Evolutionary conservation across 2,888 invertebrate genomes (phyloP), one percentile per base, ranked within the genome.

Genomic region (Pterostichus madidus): DNA sequence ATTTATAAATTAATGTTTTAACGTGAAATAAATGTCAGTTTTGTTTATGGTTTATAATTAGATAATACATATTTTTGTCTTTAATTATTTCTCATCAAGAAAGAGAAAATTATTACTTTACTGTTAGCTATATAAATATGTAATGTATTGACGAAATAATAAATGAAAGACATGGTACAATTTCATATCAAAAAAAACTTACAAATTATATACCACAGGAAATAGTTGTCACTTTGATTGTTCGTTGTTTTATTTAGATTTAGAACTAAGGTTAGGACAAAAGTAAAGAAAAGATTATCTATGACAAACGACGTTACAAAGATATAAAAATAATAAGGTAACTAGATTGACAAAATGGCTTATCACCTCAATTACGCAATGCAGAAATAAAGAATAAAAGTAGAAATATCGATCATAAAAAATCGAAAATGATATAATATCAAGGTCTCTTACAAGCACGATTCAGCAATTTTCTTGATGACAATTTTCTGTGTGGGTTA

Each of bases 101-200:
- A 49, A 49, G 10, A 49, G 39, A 49, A 49, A 49, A n/a, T 49
- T 13, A n/a, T 49, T 11, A 49, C 49, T 49, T 49, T 49, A 11
- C 13, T 49, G 49, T 11, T 49, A 49, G 8, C 2, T 49, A n/a
- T 5, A 49, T 49, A 49, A 49, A 49, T 49, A 49, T 49, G 2
- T 13, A 49, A 49, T 11, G 11, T 49, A 49, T 49, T n/a, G 49
- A 49, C 49, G 49, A 49, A 49, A 49, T 49, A 49, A 49, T 49
- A 49, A 13, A 49, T 49, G 49, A 49, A 49, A n/a, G 49, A 49
- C 49, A 10, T 39, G 39, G 24, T 11, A 44, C 4, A 44, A 44
- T 11, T 59, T 59, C 31, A 10, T 59, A 31, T 59, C 17, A n/a
- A 49, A 61, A n/a, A 49, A 61, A 61, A 59, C 10, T 32, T 61